phyloP scores from a whole-genome alignment of 92 coral and sea anemone genomes.

The Plumapathes pennacea region DNA sequence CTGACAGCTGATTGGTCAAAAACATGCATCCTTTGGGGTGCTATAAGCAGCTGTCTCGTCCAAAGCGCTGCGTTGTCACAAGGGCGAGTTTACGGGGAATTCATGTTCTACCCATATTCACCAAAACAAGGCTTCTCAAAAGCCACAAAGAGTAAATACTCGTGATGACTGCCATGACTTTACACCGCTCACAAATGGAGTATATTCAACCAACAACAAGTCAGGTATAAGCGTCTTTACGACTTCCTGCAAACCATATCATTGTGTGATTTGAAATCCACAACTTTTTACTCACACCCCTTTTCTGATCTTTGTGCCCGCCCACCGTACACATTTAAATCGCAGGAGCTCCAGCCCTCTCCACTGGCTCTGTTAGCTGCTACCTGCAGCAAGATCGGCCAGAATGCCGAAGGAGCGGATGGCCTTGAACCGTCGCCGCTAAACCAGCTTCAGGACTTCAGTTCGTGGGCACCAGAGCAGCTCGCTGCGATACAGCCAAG shows the following conservation, averaged over 20 bases:
- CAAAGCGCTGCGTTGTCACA: slow-evolving; percentile 75
- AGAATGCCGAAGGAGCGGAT: slow-evolving; percentile 63
- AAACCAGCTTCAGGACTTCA: slow-evolving; percentile 74
- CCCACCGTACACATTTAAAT: slow-evolving; percentile 96
- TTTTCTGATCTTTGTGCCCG: slow-evolving; percentile 99
- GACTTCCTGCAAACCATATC: slow-evolving; percentile 6
- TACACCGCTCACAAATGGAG: slow-evolving; percentile 71
- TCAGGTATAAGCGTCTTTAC: slow-evolving; percentile 58
- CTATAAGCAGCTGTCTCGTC: slow-evolving; percentile 89
- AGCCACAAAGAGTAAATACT: slow-evolving; percentile 17
- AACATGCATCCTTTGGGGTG: slow-evolving; percentile 68
- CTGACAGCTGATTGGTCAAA: slow-evolving; percentile 59
- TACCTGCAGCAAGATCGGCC: slow-evolving; percentile 99
- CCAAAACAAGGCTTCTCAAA: slow-evolving; percentile 37
- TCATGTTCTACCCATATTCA: slow-evolving; percentile 28
- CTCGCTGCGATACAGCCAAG: slow-evolving; percentile 44
- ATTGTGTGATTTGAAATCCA: slow-evolving; percentile 72
- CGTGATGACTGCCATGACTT: slow-evolving; percentile 81
- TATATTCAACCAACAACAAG: slow-evolving; percentile 82
- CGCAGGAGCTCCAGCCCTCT: slow-evolving; percentile 99
- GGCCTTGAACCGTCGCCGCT: slow-evolving; percentile 66
- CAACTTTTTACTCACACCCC: slow-evolving; percentile 97
- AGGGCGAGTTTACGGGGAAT: slow-evolving; percentile 69
- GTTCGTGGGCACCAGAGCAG: slow-evolving; percentile 79
- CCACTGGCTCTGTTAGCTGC: slow-evolving; percentile 99